phyloP scores from a whole-genome alignment of 64 coral and sea anemone genomes.

The Exaiptasia diaphana region DNA sequence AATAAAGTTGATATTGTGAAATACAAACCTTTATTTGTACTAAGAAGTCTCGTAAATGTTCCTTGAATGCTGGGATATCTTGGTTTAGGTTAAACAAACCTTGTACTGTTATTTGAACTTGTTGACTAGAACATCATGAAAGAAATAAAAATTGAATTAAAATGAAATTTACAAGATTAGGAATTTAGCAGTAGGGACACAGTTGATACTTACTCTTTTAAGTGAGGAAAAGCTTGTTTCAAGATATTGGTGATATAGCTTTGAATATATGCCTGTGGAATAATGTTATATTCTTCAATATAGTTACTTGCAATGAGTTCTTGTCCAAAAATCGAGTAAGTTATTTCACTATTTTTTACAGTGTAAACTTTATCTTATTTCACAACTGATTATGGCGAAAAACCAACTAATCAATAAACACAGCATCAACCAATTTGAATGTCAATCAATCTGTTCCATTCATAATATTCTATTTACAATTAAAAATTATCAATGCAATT shows the following conservation, averaged over 20 bases:
- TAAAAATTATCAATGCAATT: too few species aligned
- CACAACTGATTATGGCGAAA: too few species aligned
- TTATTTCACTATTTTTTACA: too few species aligned
- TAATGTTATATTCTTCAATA: too few species aligned
- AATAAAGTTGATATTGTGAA: too few species aligned
- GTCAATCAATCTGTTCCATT: too few species aligned
- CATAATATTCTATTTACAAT: too few species aligned
- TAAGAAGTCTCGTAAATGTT: conserved; percentile 94
- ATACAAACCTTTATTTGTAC: conserved; percentile 99
- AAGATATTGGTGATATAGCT: conserved; percentile 75
- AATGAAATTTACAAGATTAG: background rate
- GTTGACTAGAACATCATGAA: conserved; percentile 69
- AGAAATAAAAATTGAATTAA: background rate
- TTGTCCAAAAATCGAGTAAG: too few species aligned
- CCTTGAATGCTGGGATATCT: conserved; percentile 96
- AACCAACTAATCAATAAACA: too few species aligned
- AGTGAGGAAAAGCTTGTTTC: conserved; percentile 92
- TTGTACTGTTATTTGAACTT: conserved; percentile 86
- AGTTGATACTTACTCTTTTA: conserved; percentile 81
- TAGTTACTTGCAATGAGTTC: too few species aligned
- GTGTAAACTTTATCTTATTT: too few species aligned
- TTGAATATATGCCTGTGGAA: conserved; percentile 82
- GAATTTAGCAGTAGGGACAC: background rate
- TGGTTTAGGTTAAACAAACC: conserved; percentile 94
- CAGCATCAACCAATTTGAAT: too few species aligned